Base-by-base conservation (phyloP, 2,888 invertebrate species). In the Julus scandinavius region DNA sequence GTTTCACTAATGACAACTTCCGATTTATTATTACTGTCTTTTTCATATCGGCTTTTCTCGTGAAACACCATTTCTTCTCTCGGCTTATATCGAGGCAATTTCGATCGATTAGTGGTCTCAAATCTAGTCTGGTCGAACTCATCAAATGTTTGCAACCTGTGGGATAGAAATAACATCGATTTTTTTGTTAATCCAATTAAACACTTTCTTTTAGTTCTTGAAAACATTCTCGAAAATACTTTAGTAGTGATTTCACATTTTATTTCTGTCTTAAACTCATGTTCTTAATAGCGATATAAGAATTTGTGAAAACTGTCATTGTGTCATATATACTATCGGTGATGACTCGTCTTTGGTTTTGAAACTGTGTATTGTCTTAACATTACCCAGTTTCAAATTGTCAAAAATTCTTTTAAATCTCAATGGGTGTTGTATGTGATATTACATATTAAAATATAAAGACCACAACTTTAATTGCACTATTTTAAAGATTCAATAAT, bases 11-110 rank as follows among this genome's bases (percentile, higher is more conserved):
- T 72, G 72, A 72, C 72, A 72, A 72, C 29, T 72, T 72, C 72
- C 72, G 72, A 72, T 29, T 4, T 72, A 29, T 72, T 72, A 72
- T 29, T 29, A 7, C 29, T 7, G 29, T 11, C 72, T 72, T 20
- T 20, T 9, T 11, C 72, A 29, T 72, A 72, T 20, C 2, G 7
- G 11, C 29, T 72, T n/a, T 20, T 6, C 72, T 72, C 29, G 29
- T 72, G 72, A 11, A 72, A 72, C 72, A 72, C 72, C 29, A 72
- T 72, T 72, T 72, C 72, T 5, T 72, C 72, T 29, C 72, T 72
- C 29, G 72, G 72, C 29, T 72, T 72, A 20, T 72, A 72, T 72
- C 72, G 72, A 72, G 72, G 72, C 29, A 72, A 72, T 72, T 20
- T 72, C 29, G 72, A 72, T 72, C 72, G 72, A 72, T 72, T 72